These are phyloP conservation scores for Urophycis tenuis DNA, from an alignment of 2,797 vertebrate genomes.

Conservation along the genomic window DNA sequence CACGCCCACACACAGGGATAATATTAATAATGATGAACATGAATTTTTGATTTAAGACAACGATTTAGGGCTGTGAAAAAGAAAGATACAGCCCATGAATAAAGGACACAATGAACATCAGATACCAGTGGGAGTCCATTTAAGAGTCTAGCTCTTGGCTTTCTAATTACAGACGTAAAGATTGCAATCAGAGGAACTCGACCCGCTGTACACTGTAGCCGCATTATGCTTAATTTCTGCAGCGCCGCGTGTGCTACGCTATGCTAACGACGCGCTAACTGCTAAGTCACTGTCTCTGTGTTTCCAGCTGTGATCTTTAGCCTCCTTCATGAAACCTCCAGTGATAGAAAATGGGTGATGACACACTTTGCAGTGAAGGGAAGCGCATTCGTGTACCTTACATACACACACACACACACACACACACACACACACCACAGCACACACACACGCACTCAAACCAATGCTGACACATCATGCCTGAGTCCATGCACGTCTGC, in stretches of 20 bases:
- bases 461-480: neutral
- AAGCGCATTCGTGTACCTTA: neutral
- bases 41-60: neutral
- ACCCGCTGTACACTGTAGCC: neutral
- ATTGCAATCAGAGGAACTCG: neutral
- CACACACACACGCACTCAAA: neutral
- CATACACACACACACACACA: neutral
- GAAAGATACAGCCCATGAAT: neutral
- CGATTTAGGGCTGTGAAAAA: neutral
- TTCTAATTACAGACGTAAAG: neutral
- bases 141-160: neutral
- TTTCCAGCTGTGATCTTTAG: constrained; percentile 19
- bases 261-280: constrained; percentile 34
- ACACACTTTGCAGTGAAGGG: constrained; percentile 14
- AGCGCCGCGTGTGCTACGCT: constrained; percentile 5
- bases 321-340: constrained; percentile 23
- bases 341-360: constrained; percentile 19
- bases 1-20: neutral
- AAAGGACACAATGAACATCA: neutral
- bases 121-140: neutral
- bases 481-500: neutral
- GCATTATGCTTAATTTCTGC: neutral
- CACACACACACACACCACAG: neutral
- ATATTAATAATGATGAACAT: constrained; percentile 1
- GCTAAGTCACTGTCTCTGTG: constrained; percentile 35